These are phyloP conservation scores for Aptenodytes patagonicus DNA, from an alignment of 2,113 vertebrate species.

Conservation along the genomic window DNA sequence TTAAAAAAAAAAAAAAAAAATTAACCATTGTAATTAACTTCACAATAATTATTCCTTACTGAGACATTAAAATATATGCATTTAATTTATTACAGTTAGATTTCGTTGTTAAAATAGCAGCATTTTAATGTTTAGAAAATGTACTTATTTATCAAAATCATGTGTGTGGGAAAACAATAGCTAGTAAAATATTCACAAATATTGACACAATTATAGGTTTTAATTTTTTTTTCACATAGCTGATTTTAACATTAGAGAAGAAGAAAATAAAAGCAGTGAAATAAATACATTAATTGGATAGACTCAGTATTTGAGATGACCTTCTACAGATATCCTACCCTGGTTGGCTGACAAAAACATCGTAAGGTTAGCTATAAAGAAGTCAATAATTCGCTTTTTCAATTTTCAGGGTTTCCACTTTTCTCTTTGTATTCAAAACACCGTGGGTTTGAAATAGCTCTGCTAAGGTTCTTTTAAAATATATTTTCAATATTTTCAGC, in stretches of 20 bases:
- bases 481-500: neutral
- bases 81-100: neutral
- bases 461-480: neutral
- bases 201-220: neutral
- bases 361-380: neutral
- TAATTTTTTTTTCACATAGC: neutral
- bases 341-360: neutral
- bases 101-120: neutral
- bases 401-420: neutral
- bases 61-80: neutral
- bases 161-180: neutral
- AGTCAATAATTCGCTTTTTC: neutral
- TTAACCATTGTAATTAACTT: neutral
- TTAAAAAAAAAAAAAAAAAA: constrained; percentile 42
- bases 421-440: neutral
- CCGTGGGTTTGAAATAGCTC: neutral
- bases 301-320: neutral
- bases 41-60: neutral
- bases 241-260: neutral
- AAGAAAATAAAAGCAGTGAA: neutral
- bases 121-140: neutral
- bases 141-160: neutral
- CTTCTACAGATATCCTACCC: neutral
- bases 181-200: neutral
- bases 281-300: neutral